Conservation (phyloP, 2,797 vertebrate genomes). For the Rousettus madagascariensis region DNA sequence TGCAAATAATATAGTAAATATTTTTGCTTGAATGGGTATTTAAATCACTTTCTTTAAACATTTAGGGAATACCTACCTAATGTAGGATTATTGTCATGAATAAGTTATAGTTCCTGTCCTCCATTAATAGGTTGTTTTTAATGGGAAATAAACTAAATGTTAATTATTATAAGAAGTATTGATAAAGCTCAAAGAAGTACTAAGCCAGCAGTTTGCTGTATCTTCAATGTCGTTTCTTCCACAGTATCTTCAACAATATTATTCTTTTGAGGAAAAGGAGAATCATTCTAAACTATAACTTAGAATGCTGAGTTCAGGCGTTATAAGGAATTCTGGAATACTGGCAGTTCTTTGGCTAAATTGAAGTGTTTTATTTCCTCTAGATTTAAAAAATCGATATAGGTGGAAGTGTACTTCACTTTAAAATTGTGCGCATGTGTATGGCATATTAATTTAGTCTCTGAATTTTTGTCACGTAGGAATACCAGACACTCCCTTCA, state of each 20-base stretch:
- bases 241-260: constrained; percentile 26
- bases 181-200: constrained; percentile 33
- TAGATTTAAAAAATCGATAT: constrained; percentile 40
- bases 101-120: background rate
- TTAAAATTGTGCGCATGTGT: constrained; percentile 23
- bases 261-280: background rate
- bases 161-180: constrained; percentile 27
- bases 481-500: constrained; percentile 84
- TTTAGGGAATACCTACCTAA: background rate
- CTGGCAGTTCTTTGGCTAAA: constrained; percentile 14
- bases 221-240: constrained; percentile 10
- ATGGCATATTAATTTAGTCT: constrained; percentile 65
- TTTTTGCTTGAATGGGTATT: constrained; percentile 11
- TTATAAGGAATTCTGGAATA: constrained; percentile 41
- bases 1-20: constrained; percentile 13
- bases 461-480: constrained; percentile 79
- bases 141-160: constrained; percentile 19
- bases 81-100: background rate
- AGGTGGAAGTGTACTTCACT: constrained; percentile 20
- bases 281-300: constrained; percentile 41
- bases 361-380: constrained; percentile 13
- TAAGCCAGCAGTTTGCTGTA: background rate
- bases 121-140: constrained; percentile 44
- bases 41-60: constrained; percentile 31
- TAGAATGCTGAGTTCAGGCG: constrained; percentile 53